These are phyloP conservation scores for Lepidothrix coronata DNA, from an alignment of 2,113 vertebrate genomes.

Conservation along the genomic window DNA sequence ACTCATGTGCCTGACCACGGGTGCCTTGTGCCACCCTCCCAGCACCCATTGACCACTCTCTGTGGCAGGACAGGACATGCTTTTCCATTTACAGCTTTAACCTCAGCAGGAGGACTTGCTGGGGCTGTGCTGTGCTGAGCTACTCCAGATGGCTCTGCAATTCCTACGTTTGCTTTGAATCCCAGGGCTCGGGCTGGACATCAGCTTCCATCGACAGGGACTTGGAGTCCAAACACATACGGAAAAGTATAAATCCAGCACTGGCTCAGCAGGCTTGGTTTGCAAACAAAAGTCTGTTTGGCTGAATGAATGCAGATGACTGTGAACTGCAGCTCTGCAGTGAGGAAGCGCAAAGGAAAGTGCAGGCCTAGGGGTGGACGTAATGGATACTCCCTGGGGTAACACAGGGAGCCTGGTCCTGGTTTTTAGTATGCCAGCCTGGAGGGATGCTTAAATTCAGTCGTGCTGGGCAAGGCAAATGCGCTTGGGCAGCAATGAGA, in stretches of 20 bases:
- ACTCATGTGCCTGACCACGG: fast-evolving
- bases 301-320: slow-evolving; percentile 38
- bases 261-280: background rate
- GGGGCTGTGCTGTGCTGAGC: background rate
- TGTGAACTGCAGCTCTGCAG: background rate
- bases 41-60: background rate
- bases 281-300: slow-evolving; percentile 13
- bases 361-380: background rate
- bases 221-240: slow-evolving; percentile 6
- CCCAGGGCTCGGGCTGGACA: background rate
- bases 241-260: slow-evolving; percentile 46
- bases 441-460: background rate
- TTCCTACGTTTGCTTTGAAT: background rate
- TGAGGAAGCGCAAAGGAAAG: background rate
- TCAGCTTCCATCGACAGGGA: slow-evolving; percentile 33
- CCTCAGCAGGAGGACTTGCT: background rate
- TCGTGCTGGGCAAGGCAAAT: background rate
- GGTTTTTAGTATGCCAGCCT: background rate
- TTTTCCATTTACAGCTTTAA: background rate
- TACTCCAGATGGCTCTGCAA: slow-evolving; percentile 57
- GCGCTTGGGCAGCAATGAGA: background rate
- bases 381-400: background rate
- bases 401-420: fast-evolving
- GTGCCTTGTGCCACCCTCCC: background rate
- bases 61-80: background rate